Base-by-base conservation (phyloP, 2,888 invertebrate species). In the Coecobrya sp. region DNA sequence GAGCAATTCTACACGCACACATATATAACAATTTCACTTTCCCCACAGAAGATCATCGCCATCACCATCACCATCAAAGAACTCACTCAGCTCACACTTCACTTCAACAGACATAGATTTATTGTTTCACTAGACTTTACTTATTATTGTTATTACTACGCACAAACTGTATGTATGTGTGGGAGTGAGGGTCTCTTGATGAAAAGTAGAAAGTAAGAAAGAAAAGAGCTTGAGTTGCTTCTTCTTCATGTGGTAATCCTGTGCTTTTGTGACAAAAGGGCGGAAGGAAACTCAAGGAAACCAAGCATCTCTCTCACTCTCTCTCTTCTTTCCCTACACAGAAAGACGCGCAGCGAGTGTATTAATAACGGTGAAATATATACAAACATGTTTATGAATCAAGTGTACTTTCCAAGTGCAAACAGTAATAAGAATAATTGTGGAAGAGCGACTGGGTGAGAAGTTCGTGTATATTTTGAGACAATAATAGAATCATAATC, bases 221-320 rank as follows among this genome's bases (percentile, higher is more conserved):
- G 70, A 36, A 55, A 52, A 22, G 59, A 30, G 27, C 42, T 70
- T 4, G 73, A 42, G 42, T 73, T 45, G 42, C 45, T 45, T 22
- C 45, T 45, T 73, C 42, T 73, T 73, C 73, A 19, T 45, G 36
- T 49, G 65, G 59, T 81, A 81, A 81, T 88, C 81, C 88, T 62
- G n/a, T n/a, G 27, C 79, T 62, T 87, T 84, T 42, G 84, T 70
- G 73, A 84, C 82, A 84, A 89, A 84, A 59, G 84, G n/a, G 36
- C 52, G 89, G 89, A 89, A 88, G 88, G 81, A 81, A 88, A 59
- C 55, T 85, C 25, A 85, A 68, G 68, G 49, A 81, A 88, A 73
- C 62, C 42, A 65, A 42, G 73, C n/a, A 73, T 73, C 73, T 42
- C 73, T 45, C 30, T 36, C 36, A 0, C 11, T 68, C 27, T 30